Conservation (phyloP, 2,113 vertebrate species). For the Pterocles burchelli region DNA sequence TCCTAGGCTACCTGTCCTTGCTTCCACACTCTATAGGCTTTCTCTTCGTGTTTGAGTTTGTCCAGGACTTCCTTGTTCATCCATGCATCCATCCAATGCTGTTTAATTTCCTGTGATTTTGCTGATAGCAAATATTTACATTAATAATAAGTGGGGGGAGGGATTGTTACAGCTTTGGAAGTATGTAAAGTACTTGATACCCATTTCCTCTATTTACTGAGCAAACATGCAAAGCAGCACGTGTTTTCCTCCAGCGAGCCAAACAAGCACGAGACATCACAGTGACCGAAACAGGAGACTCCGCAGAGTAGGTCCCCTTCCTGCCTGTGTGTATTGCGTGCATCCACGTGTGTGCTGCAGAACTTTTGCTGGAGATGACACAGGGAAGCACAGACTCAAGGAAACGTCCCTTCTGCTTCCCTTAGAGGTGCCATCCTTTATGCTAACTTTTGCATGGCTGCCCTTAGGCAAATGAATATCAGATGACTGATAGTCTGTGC, state of each 20-base stretch:
- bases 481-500: neutral
- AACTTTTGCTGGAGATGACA: neutral
- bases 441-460: neutral
- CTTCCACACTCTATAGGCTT: too few species aligned
- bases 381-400: neutral
- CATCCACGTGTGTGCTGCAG: accelerated
- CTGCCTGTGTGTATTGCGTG: accelerated
- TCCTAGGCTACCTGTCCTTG: too few species aligned
- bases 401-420: neutral
- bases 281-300: neutral
- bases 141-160: neutral
- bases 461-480: neutral
- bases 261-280: neutral
- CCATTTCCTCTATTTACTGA: neutral
- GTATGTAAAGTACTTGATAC: accelerated
- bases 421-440: neutral
- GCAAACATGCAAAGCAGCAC: neutral
- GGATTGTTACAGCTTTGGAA: neutral
- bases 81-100: neutral
- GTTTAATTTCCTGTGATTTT: neutral
- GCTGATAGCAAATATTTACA: neutral
- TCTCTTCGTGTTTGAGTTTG: too few species aligned
- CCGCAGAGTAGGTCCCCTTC: neutral
- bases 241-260: neutral
- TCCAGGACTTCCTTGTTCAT: too few species aligned